Base-by-base conservation (phyloP, 2,888 invertebrate species). In the Agapostemon virescens region DNA sequence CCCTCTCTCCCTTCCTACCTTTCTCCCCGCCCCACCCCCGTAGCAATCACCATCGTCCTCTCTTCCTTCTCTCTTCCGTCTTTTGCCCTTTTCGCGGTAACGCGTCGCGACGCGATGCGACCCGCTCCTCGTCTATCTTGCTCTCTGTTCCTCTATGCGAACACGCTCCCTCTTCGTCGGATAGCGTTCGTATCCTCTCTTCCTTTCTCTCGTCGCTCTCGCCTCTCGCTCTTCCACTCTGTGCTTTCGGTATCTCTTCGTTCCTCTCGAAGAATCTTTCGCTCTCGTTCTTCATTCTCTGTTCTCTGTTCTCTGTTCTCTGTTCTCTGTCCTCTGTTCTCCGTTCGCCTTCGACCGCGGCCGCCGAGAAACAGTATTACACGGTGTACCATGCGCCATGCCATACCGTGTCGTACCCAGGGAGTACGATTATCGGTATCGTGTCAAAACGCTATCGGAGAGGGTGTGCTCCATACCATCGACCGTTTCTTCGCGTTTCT, bases 401-500 rank as follows among this genome's bases (percentile, higher is more conserved):
- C 5, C 52, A 52, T 52, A 13, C 23, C 23, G 11, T 23, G 13
- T 23, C 52, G 61, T 30, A 15, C 77, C 79, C 70, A 79, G 26
- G 76, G 70, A 61, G 63, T 40, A 61, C 68, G 79, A 83, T 82
- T 79, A 84, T 86, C 72, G 30, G 55, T 58, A 30, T 52, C 55
- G 23, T 15, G 55, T 2, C 1, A 7, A 58, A 30, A 6, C 26
- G 2, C 15, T 26, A 58, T 58, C 58, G 30, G 3, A 23, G 2
- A 55, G 15, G 15, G 6, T 55, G 26, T 26, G 26, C 6, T 26
- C 5, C 71, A 45, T 75, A 73, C 79, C 72, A 38, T 49, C 72
- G 42, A 63, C 69, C 45, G 75, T 79, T 86, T 84, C 71, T 77
- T 69, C 84, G 78, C 77, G 76, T 83, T 85, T 84, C 74, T 7